Percentiles rank a stretch among this genome's conserved stretches.
phyloP scores from a whole-genome alignment of 2,113 vertebrate species.

The Sula dactylatra region DNA sequence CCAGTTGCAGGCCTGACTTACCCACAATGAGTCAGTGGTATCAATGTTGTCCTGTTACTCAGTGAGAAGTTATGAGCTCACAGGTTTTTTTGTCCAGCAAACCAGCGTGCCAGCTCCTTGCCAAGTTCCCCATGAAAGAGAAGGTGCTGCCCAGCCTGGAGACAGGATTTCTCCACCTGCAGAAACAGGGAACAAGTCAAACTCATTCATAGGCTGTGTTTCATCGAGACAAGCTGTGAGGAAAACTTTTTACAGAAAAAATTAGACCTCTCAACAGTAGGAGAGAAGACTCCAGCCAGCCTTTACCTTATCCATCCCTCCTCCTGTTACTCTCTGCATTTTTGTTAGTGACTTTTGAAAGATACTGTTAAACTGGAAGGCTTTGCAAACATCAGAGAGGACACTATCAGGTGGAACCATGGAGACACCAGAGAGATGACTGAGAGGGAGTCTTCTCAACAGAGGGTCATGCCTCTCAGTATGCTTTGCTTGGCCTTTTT shows the following conservation, averaged over 20 bases:
- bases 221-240: not conserved
- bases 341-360: not conserved
- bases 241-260: not conserved
- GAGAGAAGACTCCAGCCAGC: not conserved
- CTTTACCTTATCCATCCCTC: not conserved
- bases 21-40: not conserved
- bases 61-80: not conserved
- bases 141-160: not conserved
- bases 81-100: not conserved
- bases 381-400: not conserved
- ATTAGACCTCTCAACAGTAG: not conserved
- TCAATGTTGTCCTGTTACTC: not conserved
- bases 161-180: not conserved
- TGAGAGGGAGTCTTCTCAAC: not conserved
- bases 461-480: not conserved
- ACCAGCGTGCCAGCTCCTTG: not conserved
- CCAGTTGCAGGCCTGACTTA: not conserved
- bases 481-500: not conserved
- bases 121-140: not conserved
- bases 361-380: not conserved
- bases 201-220: not conserved
- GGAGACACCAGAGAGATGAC: not conserved
- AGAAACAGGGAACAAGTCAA: not conserved
- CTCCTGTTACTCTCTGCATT: not conserved
- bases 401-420: not conserved